Conservation (phyloP, 92 coral and sea anemone genomes). For the Phenganax subtilis region DNA sequence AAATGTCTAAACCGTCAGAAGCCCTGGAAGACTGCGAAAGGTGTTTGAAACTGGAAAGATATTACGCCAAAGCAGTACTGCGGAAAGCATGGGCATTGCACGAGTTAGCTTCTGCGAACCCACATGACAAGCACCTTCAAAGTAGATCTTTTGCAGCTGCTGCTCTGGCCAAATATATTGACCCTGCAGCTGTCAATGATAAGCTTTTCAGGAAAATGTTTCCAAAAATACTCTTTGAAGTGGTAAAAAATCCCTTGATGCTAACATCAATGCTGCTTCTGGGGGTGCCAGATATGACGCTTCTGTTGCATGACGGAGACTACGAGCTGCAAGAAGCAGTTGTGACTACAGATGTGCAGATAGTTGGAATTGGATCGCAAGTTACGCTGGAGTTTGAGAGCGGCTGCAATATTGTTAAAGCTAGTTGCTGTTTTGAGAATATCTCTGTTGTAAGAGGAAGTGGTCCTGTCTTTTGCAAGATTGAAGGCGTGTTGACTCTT, state of each 20-base stretch:
- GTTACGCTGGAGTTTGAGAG: constrained; percentile 28
- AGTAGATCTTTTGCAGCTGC: constrained; percentile 47
- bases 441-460: constrained; percentile 43
- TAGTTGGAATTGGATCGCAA: constrained; percentile 46
- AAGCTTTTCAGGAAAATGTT: constrained; percentile 43
- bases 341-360: constrained; percentile 27
- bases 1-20: constrained; percentile 47
- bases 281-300: constrained; percentile 31
- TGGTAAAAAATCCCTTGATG: constrained; percentile 41
- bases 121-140: constrained; percentile 17
- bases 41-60: constrained; percentile 50
- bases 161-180: constrained; percentile 52
- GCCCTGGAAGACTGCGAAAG: constrained; percentile 64
- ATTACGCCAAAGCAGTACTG: constrained; percentile 55
- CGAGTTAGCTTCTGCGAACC: constrained; percentile 35
- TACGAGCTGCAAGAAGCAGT: constrained; percentile 35
- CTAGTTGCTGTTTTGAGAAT: constrained; percentile 50
- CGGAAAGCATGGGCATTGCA: constrained; percentile 77
- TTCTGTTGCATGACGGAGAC: constrained; percentile 54
- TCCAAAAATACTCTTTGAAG: constrained; percentile 26
- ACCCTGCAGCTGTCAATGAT: constrained; percentile 32
- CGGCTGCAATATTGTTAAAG: background rate
- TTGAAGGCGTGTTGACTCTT: constrained; percentile 20
- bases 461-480: constrained; percentile 26
- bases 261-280: constrained; percentile 26